phyloP scores from a whole-genome alignment of 2,888 invertebrate species.

The Folsomia manolachei region DNA sequence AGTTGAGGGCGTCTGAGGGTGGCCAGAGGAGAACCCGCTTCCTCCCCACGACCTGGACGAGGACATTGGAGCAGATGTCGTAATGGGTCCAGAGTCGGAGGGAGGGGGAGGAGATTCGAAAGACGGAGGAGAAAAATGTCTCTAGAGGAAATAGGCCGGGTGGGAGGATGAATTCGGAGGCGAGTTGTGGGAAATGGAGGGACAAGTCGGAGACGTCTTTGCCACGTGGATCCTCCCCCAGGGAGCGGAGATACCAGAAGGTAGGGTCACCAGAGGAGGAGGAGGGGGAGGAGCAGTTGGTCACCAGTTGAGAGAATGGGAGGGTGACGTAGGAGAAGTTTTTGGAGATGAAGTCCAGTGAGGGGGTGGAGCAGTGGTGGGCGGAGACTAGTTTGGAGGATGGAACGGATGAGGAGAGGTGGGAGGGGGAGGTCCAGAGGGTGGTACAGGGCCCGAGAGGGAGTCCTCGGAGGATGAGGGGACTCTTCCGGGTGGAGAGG shows the following conservation, averaged over 20 bases:
- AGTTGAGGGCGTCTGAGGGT: slow-evolving; percentile 56
- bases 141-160: slow-evolving; percentile 54
- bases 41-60: slow-evolving; percentile 58
- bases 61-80: slow-evolving; percentile 61
- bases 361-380: slow-evolving; percentile 56
- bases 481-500: slow-evolving; percentile 48
- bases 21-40: slow-evolving; percentile 58
- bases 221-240: slow-evolving; percentile 57
- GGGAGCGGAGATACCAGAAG: slow-evolving; percentile 54
- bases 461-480: slow-evolving; percentile 55
- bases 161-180: slow-evolving; percentile 56
- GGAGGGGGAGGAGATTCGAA: slow-evolving; percentile 57
- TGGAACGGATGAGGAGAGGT: slow-evolving; percentile 54
- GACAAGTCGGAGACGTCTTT: slow-evolving; percentile 57
- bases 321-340: slow-evolving; percentile 59
- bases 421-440: slow-evolving; percentile 57
- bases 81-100: slow-evolving; percentile 61
- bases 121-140: slow-evolving; percentile 59
- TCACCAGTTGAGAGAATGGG: slow-evolving; percentile 55
- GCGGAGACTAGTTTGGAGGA: slow-evolving; percentile 55
- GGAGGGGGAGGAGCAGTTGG: slow-evolving; percentile 52
- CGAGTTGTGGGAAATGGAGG: slow-evolving; percentile 57
- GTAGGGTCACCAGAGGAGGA: slow-evolving; percentile 41
- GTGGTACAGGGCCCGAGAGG: slow-evolving; percentile 56
- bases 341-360: slow-evolving; percentile 58